phyloP scores from a whole-genome alignment of 1,140 invertebrate genomes.

The Pseudomyrmex dendroicus region DNA sequence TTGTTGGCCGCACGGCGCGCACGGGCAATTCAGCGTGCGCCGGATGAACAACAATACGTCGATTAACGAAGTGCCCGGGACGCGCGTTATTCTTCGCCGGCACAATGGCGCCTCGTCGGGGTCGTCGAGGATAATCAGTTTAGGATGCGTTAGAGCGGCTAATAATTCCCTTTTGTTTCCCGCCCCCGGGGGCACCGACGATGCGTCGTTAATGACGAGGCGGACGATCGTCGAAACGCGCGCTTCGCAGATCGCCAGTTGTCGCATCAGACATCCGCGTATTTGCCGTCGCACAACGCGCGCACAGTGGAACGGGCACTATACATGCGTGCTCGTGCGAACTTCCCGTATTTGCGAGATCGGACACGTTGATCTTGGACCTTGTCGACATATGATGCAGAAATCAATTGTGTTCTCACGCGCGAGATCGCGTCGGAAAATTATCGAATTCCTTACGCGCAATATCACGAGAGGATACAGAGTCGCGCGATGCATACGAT shows the following conservation, averaged over 20 bases:
- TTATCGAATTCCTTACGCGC: conserved; percentile 19
- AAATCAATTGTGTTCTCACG: conserved; percentile 15
- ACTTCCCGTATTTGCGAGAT: conserved; percentile 13
- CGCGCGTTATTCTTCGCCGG: conserved; percentile 68
- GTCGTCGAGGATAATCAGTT: conserved; percentile 74
- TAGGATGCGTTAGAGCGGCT: conserved; percentile 75
- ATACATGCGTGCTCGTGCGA: not conserved
- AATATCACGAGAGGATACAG: conserved; percentile 10
- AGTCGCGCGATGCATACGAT: not conserved
- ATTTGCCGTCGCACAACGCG: too few species aligned
- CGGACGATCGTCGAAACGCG: conserved; percentile 35
- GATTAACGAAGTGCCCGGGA: conserved; percentile 75
- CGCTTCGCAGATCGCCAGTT: conserved; percentile 48
- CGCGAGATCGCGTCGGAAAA: not conserved
- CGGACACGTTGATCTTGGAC: conserved; percentile 34
- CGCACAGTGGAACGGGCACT: conserved; percentile 2
- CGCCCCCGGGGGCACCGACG: conserved; percentile 5
- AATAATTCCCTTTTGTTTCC: conserved; percentile 77
- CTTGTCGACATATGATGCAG: not conserved
- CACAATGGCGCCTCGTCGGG: conserved; percentile 71
- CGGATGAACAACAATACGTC: conserved; percentile 72
- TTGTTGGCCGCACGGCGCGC: conserved; percentile 61
- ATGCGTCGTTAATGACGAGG: conserved; percentile 68
- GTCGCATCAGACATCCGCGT: conserved; percentile 42
- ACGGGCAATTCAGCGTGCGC: conserved; percentile 45